A percentile compares a stretch with the other conserved stretches of the same genome.
phyloP scores from a whole-genome alignment of 37 sponge, comb jelly and placozoan species.

The Corticium candelabrum region DNA sequence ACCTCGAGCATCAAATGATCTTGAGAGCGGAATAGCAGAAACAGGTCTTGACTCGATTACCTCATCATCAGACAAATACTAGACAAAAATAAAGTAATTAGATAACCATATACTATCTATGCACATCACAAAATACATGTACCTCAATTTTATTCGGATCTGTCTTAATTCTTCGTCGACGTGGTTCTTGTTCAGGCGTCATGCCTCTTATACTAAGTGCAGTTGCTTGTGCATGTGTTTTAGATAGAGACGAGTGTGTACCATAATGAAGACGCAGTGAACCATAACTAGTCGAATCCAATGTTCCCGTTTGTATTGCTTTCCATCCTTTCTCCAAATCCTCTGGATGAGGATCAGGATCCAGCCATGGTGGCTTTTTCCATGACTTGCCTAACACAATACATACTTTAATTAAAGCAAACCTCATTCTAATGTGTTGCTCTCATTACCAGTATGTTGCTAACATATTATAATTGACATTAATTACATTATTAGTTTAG shows the following conservation, averaged over 20 bases:
- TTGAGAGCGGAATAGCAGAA: not conserved
- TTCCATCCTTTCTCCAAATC: constrained; percentile 33
- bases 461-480: no score
- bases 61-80: no score
- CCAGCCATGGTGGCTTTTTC: constrained; percentile 18
- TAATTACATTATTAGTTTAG: no score
- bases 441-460: no score
- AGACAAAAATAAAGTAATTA: no score
- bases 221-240: not conserved
- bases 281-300: not conserved
- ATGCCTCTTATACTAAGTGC: not conserved
- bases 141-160: not conserved
- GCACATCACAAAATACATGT: not conserved
- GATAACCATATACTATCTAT: no score
- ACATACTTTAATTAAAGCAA: no score
- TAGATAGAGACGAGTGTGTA: not conserved
- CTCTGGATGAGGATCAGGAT: constrained; percentile 21
- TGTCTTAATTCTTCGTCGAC: not conserved
- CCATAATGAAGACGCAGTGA: not conserved
- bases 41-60: not conserved
- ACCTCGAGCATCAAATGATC: not conserved
- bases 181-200: not conserved
- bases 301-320: not conserved
- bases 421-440: no score
- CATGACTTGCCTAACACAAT: not conserved